Conservation (phyloP, 2,113 vertebrate species). For the Mesocricetus auratus region DNA sequence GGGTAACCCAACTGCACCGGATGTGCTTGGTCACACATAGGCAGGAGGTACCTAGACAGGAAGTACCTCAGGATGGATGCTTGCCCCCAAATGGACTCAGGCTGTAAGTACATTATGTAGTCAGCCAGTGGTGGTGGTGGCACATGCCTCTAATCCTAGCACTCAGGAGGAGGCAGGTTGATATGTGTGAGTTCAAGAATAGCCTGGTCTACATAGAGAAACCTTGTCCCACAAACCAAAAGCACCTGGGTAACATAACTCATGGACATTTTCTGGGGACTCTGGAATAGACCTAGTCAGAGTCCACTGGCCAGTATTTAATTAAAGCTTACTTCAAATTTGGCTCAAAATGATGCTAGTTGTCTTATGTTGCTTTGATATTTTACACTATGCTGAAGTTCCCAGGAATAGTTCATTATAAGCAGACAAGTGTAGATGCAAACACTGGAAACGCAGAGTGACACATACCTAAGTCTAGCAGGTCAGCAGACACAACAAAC, state of each 20-base stretch:
- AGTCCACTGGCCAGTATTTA: neutral
- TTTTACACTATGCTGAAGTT: slow-evolving; percentile 16
- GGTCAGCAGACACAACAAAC: neutral
- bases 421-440: neutral
- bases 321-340: neutral
- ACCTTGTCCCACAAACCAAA: neutral
- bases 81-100: neutral
- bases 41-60: neutral
- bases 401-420: neutral
- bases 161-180: neutral
- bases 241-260: neutral
- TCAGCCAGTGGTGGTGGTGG: too few species aligned
- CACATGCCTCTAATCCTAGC: too few species aligned
- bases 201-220: neutral
- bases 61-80: neutral
- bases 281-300: neutral
- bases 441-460: neutral
- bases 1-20: neutral
- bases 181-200: neutral
- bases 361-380: neutral
- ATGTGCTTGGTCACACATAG: neutral
- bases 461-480: neutral
- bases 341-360: neutral
- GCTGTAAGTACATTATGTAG: neutral
- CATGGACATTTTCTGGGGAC: neutral